phyloP scores from a whole-genome alignment of 1,140 invertebrate species.

The Neodiprion pinetum region DNA sequence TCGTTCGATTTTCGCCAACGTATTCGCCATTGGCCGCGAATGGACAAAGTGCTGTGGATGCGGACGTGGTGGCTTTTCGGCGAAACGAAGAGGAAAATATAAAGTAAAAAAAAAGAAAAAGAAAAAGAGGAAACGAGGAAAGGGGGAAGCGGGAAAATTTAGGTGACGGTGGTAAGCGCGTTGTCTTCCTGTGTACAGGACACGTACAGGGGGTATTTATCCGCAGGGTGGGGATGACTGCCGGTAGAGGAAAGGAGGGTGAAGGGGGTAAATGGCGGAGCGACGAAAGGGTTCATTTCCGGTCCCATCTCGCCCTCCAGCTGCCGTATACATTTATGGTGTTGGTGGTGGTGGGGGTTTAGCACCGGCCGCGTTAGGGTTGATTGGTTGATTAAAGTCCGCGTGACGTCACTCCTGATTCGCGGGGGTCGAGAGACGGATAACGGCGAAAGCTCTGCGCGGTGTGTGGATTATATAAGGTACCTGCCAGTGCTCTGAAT shows the following conservation, averaged over 20 bases:
- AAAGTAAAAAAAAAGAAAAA: constrained; percentile 4
- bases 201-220: no score
- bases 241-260: no score
- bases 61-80: background rate
- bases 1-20: no score
- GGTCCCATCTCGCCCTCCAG: background rate
- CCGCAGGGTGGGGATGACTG: no score
- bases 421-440: background rate
- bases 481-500: no score
- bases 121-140: background rate
- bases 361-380: background rate
- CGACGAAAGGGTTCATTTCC: constrained; percentile 14
- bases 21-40: background rate
- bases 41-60: background rate
- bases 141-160: background rate
- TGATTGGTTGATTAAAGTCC: constrained; percentile 17
- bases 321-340: background rate
- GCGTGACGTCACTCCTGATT: background rate
- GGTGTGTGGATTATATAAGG: no score
- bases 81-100: background rate
- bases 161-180: no score
- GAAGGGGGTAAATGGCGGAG: background rate
- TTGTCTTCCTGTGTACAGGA: no score
- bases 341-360: background rate
- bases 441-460: no score